phyloP scores from a whole-genome alignment of 2,888 invertebrate genomes.

The Lasius fuliginosus region DNA sequence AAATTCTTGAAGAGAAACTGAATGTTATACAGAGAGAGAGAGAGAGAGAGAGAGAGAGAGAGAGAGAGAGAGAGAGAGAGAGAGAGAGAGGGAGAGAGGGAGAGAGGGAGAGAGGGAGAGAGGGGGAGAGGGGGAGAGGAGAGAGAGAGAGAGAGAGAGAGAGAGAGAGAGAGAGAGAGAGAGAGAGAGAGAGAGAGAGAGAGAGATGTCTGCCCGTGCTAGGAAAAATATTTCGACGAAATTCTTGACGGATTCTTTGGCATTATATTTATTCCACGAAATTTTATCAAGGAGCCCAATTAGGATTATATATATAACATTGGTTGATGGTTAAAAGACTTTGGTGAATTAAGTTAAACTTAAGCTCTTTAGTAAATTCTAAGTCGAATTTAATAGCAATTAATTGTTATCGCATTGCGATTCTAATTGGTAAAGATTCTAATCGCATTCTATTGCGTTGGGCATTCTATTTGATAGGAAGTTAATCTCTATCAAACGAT shows the following conservation, averaged over 20 bases:
- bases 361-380: neutral
- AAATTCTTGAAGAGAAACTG: neutral
- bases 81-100: too few species aligned
- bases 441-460: slow-evolving; percentile 24
- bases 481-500: slow-evolving; percentile 22
- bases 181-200: too few species aligned
- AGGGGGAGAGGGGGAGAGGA: too few species aligned
- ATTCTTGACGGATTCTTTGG: neutral
- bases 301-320: neutral
- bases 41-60: too few species aligned
- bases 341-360: neutral
- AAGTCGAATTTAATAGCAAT: slow-evolving; percentile 26
- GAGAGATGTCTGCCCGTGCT: neutral
- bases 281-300: neutral
- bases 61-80: too few species aligned
- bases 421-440: slow-evolving; percentile 18
- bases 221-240: neutral
- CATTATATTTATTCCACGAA: neutral
- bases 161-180: too few species aligned
- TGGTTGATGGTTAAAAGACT: neutral
- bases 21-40: neutral
- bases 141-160: too few species aligned
- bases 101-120: too few species aligned
- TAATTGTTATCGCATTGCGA: slow-evolving; percentile 13
- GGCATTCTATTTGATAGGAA: slow-evolving; percentile 33